Percentiles rank a stretch among this genome's conserved stretches.
Evolutionary conservation across 2,113 vertebrate genomes (phyloP).

Genomic region (Saccopteryx bilineata): DNA sequence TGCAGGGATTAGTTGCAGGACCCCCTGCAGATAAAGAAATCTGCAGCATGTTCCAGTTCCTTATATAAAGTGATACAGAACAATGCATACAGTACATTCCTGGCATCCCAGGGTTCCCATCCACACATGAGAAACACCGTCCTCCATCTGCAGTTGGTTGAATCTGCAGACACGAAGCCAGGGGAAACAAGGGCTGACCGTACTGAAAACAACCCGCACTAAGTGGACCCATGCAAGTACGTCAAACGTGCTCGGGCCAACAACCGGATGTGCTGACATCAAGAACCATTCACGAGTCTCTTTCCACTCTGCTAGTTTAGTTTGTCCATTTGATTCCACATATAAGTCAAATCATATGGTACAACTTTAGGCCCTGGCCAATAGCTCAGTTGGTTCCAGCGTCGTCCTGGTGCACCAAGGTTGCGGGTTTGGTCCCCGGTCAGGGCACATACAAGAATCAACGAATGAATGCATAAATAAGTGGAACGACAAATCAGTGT

Average conservation of each 20-base stretch:
- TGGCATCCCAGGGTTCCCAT: neutral
- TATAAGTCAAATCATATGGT: too few relatives aligned
- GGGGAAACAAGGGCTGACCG: neutral
- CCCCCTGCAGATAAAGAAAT: neutral
- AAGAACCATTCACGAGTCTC: neutral
- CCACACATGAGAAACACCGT: neutral
- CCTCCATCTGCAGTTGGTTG: neutral
- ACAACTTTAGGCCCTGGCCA: too few relatives aligned
- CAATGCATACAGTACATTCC: neutral
- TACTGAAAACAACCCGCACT: neutral
- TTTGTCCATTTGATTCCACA: too few relatives aligned
- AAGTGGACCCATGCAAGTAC: too few relatives aligned
- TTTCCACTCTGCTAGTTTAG: too few relatives aligned
- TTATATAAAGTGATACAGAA: neutral
- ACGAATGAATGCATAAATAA: too few relatives aligned
- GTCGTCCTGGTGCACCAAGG: too few relatives aligned
- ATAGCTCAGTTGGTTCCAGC: too few relatives aligned
- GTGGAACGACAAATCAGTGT: too few relatives aligned
- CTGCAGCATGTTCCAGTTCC: neutral
- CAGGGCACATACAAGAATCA: too few relatives aligned
- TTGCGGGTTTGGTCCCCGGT: too few relatives aligned
- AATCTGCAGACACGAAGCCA: neutral
- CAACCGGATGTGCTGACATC: neutral
- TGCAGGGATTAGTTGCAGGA: neutral
- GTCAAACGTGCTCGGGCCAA: neutral